Evolutionary conservation across 2,797 vertebrate genomes (phyloP).

Genomic region (Tauraco hartlaubi): DNA sequence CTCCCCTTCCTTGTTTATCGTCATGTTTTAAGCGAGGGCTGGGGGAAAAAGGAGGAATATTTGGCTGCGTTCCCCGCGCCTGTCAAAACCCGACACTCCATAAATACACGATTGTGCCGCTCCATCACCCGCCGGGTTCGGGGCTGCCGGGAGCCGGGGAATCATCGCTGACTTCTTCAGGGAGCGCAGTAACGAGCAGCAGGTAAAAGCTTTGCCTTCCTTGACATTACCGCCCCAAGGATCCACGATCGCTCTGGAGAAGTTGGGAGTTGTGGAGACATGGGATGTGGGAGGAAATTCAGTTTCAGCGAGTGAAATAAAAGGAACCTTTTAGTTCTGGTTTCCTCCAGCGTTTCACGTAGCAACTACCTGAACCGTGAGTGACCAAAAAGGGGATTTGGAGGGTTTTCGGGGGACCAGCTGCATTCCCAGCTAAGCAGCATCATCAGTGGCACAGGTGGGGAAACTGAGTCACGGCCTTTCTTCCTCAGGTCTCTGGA

Average conservation of each 20-base stretch:
- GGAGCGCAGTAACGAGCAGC: background rate
- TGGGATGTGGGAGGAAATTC: background rate
- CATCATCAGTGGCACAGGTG: fast-evolving
- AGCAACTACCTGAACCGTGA: fast-evolving
- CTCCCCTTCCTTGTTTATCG: conserved; percentile 6
- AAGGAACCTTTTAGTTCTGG: background rate
- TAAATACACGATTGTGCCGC: background rate
- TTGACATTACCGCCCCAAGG: background rate
- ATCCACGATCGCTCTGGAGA: background rate
- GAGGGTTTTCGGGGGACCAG: background rate
- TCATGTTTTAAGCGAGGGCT: background rate
- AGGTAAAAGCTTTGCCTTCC: background rate
- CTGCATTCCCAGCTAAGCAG: background rate
- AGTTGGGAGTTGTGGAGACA: background rate
- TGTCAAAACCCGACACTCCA: background rate
- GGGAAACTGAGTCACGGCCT: background rate
- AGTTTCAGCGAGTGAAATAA: background rate
- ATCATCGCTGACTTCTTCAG: background rate
- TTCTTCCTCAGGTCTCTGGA: background rate
- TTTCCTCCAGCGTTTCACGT: background rate
- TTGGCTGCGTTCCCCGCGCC: background rate
- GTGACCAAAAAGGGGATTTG: background rate
- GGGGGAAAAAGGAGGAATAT: background rate
- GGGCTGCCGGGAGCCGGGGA: background rate
- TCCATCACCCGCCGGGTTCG: background rate